Conservation (phyloP, 1,140 invertebrate genomes). For the Drosophila pallidifrons region DNA sequence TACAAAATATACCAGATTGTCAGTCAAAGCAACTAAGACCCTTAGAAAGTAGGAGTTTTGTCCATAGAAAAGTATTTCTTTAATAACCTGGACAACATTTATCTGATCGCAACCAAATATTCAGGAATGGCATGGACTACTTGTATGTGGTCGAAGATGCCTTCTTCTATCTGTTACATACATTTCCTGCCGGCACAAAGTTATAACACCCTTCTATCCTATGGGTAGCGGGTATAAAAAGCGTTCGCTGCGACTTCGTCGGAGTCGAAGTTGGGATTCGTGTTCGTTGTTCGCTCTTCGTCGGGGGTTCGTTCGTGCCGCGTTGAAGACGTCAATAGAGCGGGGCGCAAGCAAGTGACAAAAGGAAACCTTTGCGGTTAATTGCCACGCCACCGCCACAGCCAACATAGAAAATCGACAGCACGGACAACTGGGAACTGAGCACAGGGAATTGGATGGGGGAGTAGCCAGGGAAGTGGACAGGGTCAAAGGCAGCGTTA, state of each 20-base stretch:
- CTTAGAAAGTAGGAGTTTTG: too few relatives aligned
- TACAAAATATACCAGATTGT: too few relatives aligned
- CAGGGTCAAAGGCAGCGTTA: conserved; percentile 71
- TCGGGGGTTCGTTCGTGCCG: conserved; percentile 21
- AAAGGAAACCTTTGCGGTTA: conserved; percentile 82
- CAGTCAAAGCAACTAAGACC: too few relatives aligned
- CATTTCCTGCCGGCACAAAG: too few relatives aligned
- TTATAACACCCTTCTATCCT: too few relatives aligned
- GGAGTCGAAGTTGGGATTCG: conserved; percentile 5
- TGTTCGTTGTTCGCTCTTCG: conserved; percentile 26
- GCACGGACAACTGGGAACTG: conserved; percentile 5
- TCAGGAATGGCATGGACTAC: too few relatives aligned
- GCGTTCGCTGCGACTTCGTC: background rate
- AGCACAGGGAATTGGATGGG: background rate
- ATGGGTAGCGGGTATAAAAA: too few relatives aligned
- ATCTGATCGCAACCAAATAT: too few relatives aligned
- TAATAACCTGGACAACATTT: too few relatives aligned
- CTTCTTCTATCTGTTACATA: too few relatives aligned
- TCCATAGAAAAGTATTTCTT: too few relatives aligned
- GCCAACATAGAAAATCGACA: background rate
- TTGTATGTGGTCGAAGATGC: too few relatives aligned
- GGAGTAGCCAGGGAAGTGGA: background rate
- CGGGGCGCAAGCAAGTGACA: conserved; percentile 53
- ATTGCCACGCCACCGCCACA: conserved; percentile 61
- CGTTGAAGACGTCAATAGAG: conserved; percentile 22